Base-by-base conservation (phyloP, 2,113 vertebrate genomes). In the human region DNA sequence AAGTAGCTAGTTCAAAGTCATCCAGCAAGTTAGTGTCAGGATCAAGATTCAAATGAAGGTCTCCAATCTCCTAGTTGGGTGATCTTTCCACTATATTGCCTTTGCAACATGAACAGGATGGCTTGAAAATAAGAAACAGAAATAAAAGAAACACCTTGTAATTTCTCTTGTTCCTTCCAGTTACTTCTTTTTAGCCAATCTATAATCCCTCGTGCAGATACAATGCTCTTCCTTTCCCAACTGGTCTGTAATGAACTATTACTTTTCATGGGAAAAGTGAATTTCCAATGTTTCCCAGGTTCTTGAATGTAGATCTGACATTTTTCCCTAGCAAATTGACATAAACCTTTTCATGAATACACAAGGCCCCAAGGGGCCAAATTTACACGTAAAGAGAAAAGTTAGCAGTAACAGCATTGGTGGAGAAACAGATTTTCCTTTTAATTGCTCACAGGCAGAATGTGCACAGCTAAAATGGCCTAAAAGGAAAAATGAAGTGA, bases 111-210 rank as follows among this genome's bases (percentile, higher is more conserved):
- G 59, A 79, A 66, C 76, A n/a, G 50, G 48, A 52, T 73, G 52
- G n/a, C 86, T 57, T 2, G 32, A 40, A 93, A 95, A 70, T 16
- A 70, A 86, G 43, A 82, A 92, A 68, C 6, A n/a, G 79, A 43
- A 92, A 83, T 32, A 64, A 96, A 89, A 79, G 30, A 45, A 92
- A 45, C 13, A 12, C 0, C 30, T 45, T 50, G 6, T 68, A 66
- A 11, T 7, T 95, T 32, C 70, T 57, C 81, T 82, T 87, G 1
- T 72, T 88, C 80, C 76, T 80, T 75, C 82, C 22, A 45, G 32
- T 95, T 90, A 76, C 23, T 93, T 87, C 64, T 89, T 97, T 95
- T 68, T 61, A 80, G 38, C 25, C 55, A 43, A 17, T 38, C 79
- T 73, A 32, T 40, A 55, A 76, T 25, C 25, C 38, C 45, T 95